Evolutionary conservation across 2,888 invertebrate species (phyloP), one percentile per base, ranked within the genome.

Genomic region (Microctonus aethiopoides): DNA sequence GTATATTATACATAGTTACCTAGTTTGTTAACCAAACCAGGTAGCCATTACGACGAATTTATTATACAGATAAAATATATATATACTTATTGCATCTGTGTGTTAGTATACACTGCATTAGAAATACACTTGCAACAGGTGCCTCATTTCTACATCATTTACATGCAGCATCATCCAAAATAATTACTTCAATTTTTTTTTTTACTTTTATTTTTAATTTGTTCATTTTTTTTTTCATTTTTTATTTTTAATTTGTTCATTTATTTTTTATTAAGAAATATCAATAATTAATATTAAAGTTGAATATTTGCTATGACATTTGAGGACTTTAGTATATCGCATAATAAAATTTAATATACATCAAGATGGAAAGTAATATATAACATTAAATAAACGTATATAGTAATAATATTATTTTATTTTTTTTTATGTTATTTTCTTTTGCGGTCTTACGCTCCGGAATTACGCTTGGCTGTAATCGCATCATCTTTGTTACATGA

Each of bases 391-490:
- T n/a, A n/a, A n/a, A n/a, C n/a, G n/a, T 26, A 26, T 26, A 26
- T 11, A 26, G 26, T 54, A 6, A 5, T 24, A 24, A 10, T 54
- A 26, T 26, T n/a, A n/a, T 26, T 24, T 22, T 11, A 29, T 3
- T 29, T 29, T 7, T 29, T 5, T 7, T 29, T 7, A 7, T 32
- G 34, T 20, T 9, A 6, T 16, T 34, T 11, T 46, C 46, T 16
- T 41, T 41, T 9, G n/a, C 16, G 36, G 11, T 59, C 20, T 60
- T 9, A 10, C n/a, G 41, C 69, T 75, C 77, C 81, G 83, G 83
- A 84, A 84, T 83, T 80, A 83, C 83, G 83, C 78, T 83, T 77
- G 76, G 81, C 76, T 81, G 83, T 82, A 81, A 82, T 82, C 80
- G 77, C 79, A 74, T 61, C 67, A 63, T 59, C 32, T 10, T 59